These are phyloP conservation scores for Zosterops pallidus DNA, from an alignment of 2,113 vertebrate species.

Conservation along the genomic window DNA sequence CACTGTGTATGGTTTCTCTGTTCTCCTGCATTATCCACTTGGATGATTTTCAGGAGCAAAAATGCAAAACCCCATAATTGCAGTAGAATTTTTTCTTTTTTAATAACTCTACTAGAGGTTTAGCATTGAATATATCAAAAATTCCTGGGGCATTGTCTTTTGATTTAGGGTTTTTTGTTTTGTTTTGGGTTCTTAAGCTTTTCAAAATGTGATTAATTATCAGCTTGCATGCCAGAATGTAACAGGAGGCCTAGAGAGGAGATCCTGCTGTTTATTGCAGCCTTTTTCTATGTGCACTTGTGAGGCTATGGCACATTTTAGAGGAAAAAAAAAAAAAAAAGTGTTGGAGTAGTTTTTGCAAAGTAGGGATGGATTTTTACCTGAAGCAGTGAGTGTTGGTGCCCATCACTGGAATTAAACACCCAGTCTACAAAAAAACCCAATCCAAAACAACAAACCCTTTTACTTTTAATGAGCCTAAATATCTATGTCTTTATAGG, in stretches of 20 bases:
- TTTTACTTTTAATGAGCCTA: background rate
- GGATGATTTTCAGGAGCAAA: background rate
- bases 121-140: background rate
- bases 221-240: background rate
- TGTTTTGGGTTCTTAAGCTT: background rate
- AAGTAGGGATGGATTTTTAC: background rate
- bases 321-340: rapidly evolving
- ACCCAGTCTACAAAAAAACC: background rate
- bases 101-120: background rate
- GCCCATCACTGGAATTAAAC: background rate
- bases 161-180: background rate
- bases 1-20: background rate
- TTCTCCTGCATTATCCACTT: background rate
- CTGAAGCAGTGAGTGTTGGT: background rate
- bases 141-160: background rate
- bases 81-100: background rate
- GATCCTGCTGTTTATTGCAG: background rate
- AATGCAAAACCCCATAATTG: background rate
- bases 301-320: background rate
- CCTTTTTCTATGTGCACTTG: background rate
- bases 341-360: background rate
- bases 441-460: rapidly evolving
- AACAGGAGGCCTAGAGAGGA: background rate
- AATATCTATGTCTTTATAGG: background rate
- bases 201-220: background rate